These are phyloP conservation scores for Micropterix aruncella DNA, from an alignment of 2,888 invertebrate genomes.

Conservation along the genomic window DNA sequence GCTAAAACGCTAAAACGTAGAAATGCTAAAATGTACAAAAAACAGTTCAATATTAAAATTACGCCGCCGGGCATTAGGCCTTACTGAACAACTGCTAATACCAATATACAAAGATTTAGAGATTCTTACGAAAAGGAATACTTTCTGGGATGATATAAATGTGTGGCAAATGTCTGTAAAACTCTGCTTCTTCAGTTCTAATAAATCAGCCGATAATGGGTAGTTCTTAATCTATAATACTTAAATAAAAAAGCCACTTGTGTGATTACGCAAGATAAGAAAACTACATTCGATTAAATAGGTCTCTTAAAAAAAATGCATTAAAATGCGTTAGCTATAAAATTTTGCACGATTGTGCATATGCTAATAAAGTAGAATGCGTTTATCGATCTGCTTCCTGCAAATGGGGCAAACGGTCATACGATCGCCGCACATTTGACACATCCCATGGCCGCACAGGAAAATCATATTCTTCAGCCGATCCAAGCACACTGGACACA, in stretches of 20 bases:
- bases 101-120: too few relatives aligned
- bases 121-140: too few relatives aligned
- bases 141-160: too few relatives aligned
- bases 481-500: conserved; percentile 97
- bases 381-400: conserved; percentile 89
- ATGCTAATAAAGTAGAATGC: conserved; percentile 76
- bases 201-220: too few relatives aligned
- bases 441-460: conserved; percentile 94
- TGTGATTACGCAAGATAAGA: conserved; percentile 15
- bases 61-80: too few relatives aligned
- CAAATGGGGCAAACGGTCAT: conserved; percentile 97
- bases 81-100: too few relatives aligned
- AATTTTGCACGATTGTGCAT: too few relatives aligned
- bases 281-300: not conserved
- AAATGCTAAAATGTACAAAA: too few relatives aligned
- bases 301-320: not conserved
- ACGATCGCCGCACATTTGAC: conserved; percentile 97
- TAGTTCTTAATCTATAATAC: not conserved
- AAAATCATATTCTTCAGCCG: conserved; percentile 98
- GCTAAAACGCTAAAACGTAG: too few relatives aligned
- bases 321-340: not conserved
- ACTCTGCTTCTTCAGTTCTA: too few relatives aligned
- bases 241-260: not conserved
- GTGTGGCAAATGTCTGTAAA: too few relatives aligned
- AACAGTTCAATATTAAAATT: too few relatives aligned